Evolutionary conservation across 2,888 invertebrate species (phyloP), one percentile per base, ranked within the genome.

Genomic region (Chloroclystis v-ata): DNA sequence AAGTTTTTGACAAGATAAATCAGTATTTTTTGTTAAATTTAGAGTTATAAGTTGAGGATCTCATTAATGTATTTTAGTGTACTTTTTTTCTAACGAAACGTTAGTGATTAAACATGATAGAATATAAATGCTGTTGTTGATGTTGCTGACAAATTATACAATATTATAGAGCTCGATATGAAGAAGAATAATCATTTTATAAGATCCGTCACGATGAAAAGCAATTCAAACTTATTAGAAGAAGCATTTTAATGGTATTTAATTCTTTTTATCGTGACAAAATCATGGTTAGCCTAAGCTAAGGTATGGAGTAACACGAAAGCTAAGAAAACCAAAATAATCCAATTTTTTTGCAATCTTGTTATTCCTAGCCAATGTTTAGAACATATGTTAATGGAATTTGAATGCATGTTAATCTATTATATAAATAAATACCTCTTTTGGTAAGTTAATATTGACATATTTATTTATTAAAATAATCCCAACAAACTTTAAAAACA

Each of bases 361-460:
- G 75, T 77, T 75, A 75, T 70, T 60, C 77, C 81, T 76, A 78
- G 82, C 73, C 74, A 66, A 65, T 57, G 66, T 71, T 78, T 70
- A 67, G 75, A 73, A 71, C 73, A 81, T 78, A 81, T 75, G 78
- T 77, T 83, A 85, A 78, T 78, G 84, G 83, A 84, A 84, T 84
- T 83, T 85, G 83, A 86, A 84, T 84, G 83, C 84, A 87, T 86
- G 87, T 87, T 86, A 85, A 82, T 80, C 78, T 78, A 77, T 79
- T 71, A 78, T 75, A 76, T 74, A 72, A 71, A 81, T 81, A 80
- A 82, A 86, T 84, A 87, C 86, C 85, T 85, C 81, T 83, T 85
- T 85, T 86, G 87, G 86, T 85, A 85, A 84, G 61, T 78, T 70
- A 74, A 73, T 81, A 82, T 70, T 67, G 63, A 68, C 47, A 46